Evolutionary conservation across 1,140 invertebrate species (phyloP).

Genomic region (Cherax quadricarinatus): DNA sequence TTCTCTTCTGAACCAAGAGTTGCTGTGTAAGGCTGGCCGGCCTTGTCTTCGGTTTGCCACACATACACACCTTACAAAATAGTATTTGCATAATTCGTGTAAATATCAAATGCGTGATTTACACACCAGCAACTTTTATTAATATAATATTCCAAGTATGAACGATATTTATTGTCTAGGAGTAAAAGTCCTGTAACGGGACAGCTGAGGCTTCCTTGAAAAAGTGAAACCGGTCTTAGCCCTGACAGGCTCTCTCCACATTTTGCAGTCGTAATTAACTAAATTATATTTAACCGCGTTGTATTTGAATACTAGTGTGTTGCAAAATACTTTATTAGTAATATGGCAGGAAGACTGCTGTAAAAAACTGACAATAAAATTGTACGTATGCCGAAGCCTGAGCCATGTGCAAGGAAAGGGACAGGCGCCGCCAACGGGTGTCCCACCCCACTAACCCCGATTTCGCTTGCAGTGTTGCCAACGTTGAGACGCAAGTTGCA

Average conservation of each 20-base stretch:
- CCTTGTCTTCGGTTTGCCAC: background rate
- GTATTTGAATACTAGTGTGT: background rate
- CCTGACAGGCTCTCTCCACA: background rate
- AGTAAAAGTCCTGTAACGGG: conserved; percentile 43
- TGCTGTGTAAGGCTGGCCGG: background rate
- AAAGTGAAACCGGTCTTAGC: conserved; percentile 37
- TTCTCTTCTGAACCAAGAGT: background rate
- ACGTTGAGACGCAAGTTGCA: background rate
- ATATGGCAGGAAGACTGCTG: background rate
- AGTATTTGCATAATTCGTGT: background rate
- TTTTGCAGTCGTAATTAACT: background rate
- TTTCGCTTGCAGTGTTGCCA: conserved; percentile 33
- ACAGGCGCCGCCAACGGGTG: conserved; percentile 14
- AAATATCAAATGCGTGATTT: background rate
- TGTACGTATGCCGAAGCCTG: background rate
- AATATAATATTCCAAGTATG: background rate
- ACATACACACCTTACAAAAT: background rate
- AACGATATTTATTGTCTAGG: background rate
- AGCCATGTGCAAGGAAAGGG: conserved; percentile 27
- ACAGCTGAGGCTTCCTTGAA: conserved; percentile 35
- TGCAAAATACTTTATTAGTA: background rate
- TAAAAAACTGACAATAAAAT: background rate
- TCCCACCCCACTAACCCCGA: conserved; percentile 41
- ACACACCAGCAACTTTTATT: background rate
- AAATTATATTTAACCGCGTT: background rate